A percentile compares a stretch with the other conserved stretches of the same genome.
Conservation (phyloP, 2,797 vertebrate species). For the Crypturellus tataupa region DNA sequence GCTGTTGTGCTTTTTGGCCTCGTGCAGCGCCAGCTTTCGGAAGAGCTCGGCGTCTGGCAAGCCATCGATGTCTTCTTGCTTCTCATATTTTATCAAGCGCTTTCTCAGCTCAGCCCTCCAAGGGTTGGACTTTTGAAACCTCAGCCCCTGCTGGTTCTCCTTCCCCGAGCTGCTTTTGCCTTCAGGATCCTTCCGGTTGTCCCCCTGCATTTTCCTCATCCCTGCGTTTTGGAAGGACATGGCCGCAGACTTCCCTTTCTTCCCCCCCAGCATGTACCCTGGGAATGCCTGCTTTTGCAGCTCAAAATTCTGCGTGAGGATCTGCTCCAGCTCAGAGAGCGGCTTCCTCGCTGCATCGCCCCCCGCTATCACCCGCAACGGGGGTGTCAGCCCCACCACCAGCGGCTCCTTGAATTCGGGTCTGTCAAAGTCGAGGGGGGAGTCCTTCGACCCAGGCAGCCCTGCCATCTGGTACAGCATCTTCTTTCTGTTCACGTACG, state of each 20-base stretch:
- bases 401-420: slow-evolving; percentile 63
- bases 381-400: slow-evolving; percentile 66
- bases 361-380: slow-evolving; percentile 49
- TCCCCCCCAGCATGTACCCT: slow-evolving; percentile 48
- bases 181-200: slow-evolving; percentile 56
- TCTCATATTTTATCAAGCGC: slow-evolving; percentile 67
- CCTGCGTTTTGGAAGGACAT: slow-evolving; percentile 43
- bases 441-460: slow-evolving; percentile 62
- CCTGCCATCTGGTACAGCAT: slow-evolving; percentile 70
- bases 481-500: slow-evolving; percentile 66
- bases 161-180: slow-evolving; percentile 35
- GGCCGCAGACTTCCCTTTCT: slow-evolving; percentile 49
- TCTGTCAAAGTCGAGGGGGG: slow-evolving; percentile 52
- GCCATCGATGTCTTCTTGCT: slow-evolving; percentile 66
- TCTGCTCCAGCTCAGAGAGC: slow-evolving; percentile 50
- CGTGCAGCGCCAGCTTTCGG: slow-evolving; percentile 54
- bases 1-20: slow-evolving; percentile 66
- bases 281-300: slow-evolving; percentile 69
- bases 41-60: slow-evolving; percentile 50
- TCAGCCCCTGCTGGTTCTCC: slow-evolving; percentile 67
- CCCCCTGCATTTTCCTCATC: slow-evolving; percentile 69
- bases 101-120: slow-evolving; percentile 69
- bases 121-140: slow-evolving; percentile 57
- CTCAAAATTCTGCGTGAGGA: slow-evolving; percentile 72
- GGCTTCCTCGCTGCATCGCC: slow-evolving; percentile 65